Conservation (phyloP, 2,888 invertebrate genomes). For the Metellina segmentata region DNA sequence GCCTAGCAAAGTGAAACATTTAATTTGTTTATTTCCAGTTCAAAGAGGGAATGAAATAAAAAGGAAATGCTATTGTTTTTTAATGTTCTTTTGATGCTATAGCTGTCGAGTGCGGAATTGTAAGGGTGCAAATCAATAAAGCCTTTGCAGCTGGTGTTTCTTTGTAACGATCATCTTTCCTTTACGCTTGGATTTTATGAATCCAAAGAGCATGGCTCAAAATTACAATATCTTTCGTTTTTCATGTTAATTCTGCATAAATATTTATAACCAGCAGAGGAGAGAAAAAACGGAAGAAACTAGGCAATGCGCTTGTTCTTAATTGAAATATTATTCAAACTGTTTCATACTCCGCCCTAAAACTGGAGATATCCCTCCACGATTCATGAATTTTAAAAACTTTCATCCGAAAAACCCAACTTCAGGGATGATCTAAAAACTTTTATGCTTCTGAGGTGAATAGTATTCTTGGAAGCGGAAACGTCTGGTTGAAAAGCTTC, state of each 20-base stretch:
- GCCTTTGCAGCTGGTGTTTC: conserved; percentile 13
- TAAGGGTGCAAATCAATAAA: conserved; percentile 37
- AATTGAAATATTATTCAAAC: conserved; percentile 45
- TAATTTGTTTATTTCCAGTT: too few species aligned
- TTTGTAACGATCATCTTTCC: neutral
- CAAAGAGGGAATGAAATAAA: too few species aligned
- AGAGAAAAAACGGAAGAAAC: neutral
- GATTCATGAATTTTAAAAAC: conserved; percentile 28
- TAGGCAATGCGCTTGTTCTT: neutral
- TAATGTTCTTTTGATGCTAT: conserved; percentile 51
- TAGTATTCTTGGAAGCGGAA: neutral
- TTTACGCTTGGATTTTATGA: conserved; percentile 2
- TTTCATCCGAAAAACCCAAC: neutral
- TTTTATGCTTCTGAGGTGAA: neutral
- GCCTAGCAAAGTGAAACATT: too few species aligned
- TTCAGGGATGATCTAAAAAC: neutral
- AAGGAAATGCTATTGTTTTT: neutral
- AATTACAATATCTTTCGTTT: conserved; percentile 7
- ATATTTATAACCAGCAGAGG: neutral
- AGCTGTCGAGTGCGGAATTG: neutral
- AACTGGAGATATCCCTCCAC: neutral
- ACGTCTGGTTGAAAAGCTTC: too few species aligned
- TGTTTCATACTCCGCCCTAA: neutral
- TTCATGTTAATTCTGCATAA: conserved; percentile 28
- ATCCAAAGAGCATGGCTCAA: neutral